Percentiles rank a stretch among this genome's conserved stretches.
phyloP scores from a whole-genome alignment of 2,113 vertebrate species.

The Psilopsiagon aymara region DNA sequence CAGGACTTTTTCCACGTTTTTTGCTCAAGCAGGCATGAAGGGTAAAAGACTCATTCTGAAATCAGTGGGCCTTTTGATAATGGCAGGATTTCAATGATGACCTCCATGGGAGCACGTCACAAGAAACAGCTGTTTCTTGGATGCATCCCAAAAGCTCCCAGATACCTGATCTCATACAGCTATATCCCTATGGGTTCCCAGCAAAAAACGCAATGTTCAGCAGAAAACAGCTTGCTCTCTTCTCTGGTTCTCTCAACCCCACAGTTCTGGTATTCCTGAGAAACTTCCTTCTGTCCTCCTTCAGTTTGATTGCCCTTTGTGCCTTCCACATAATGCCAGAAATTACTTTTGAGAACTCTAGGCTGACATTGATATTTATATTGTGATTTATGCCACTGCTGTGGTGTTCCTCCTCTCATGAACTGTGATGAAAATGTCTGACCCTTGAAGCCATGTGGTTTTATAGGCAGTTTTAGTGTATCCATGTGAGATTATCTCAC shows the following conservation, averaged over 20 bases:
- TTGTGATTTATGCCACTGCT: background rate
- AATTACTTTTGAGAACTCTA: background rate
- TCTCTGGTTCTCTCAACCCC: background rate
- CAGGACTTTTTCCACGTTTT: background rate
- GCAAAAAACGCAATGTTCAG: background rate
- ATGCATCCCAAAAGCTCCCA: background rate
- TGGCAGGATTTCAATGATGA: background rate
- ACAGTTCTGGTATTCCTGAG: background rate
- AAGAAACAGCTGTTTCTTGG: constrained; percentile 7
- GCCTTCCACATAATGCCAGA: background rate
- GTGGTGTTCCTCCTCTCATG: background rate
- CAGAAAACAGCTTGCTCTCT: background rate
- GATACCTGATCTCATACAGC: background rate
- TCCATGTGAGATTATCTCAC: background rate
- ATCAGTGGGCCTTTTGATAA: background rate
- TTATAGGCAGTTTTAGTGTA: background rate
- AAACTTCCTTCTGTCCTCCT: background rate
- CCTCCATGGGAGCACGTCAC: background rate
- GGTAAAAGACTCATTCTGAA: background rate
- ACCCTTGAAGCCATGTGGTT: background rate
- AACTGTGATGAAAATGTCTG: background rate
- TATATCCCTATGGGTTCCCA: background rate
- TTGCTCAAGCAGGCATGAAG: background rate
- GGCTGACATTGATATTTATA: background rate
- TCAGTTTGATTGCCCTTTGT: background rate